Conservation (phyloP, 2,888 invertebrate species). For the Pristionchus exspectatus region DNA sequence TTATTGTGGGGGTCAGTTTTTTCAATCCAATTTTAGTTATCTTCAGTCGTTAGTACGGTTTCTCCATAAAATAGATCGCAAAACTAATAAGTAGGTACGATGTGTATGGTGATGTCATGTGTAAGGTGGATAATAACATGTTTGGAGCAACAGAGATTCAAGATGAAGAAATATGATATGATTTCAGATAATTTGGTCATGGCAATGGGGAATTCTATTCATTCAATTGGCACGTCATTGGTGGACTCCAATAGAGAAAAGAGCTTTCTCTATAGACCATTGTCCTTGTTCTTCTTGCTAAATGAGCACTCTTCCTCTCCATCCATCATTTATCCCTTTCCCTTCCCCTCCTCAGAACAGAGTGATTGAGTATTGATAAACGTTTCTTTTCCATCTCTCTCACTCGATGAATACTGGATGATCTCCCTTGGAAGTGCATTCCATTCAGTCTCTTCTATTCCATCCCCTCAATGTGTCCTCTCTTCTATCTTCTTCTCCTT, state of each 20-base stretch:
- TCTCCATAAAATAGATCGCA: neutral
- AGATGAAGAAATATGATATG: neutral
- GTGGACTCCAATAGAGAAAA: slow-evolving; percentile 61
- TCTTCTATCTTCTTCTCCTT: slow-evolving; percentile 6
- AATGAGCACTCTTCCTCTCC: neutral
- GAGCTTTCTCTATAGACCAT: slow-evolving; percentile 63
- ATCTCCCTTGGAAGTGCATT: neutral
- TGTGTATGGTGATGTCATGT: neutral
- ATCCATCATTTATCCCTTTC: neutral
- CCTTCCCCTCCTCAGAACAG: neutral
- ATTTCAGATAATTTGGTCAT: slow-evolving; percentile 52
- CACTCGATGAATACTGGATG: slow-evolving; percentile 28
- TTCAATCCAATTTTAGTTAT: too few relatives aligned
- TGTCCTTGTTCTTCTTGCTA: slow-evolving; percentile 61
- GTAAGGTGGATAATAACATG: neutral
- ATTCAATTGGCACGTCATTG: slow-evolving; percentile 37
- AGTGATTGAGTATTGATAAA: slow-evolving; percentile 48
- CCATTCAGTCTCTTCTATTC: neutral
- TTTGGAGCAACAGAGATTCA: neutral
- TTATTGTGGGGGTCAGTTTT: slow-evolving; percentile 33
- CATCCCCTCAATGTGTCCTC: neutral
- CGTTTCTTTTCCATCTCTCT: neutral
- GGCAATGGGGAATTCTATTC: slow-evolving; percentile 54
- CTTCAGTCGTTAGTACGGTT: neutral
- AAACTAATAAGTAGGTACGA: neutral